phyloP scores from a whole-genome alignment of 2,888 invertebrate genomes.

The Andrena bucephala region DNA sequence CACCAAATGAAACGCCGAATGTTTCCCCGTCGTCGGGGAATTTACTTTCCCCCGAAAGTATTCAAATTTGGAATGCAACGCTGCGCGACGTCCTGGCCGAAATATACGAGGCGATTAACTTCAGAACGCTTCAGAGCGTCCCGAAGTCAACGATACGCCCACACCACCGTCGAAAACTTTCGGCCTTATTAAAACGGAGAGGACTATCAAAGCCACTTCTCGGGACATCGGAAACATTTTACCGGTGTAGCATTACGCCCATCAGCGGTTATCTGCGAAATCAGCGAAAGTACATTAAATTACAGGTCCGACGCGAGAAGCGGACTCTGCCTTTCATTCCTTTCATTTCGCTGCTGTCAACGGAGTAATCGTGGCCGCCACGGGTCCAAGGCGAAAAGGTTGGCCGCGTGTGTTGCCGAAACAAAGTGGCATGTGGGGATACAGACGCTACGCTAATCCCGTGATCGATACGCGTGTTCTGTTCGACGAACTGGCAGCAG shows the following conservation, averaged over 20 bases:
- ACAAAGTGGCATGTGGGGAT: neutral
- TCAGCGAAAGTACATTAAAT: constrained; percentile 57
- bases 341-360: constrained; percentile 48
- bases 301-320: constrained; percentile 40
- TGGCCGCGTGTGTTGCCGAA: constrained; percentile 16
- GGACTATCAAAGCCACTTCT: constrained; percentile 51
- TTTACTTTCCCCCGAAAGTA: neutral
- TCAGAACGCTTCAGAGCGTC: constrained; percentile 34
- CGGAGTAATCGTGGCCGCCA: constrained; percentile 29
- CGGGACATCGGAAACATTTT: constrained; percentile 59
- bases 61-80: constrained; percentile 9
- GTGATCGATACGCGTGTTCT: constrained; percentile 12
- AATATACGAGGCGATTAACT: constrained; percentile 59
- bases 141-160: constrained; percentile 42
- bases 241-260: constrained; percentile 48
- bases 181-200: constrained; percentile 53
- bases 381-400: neutral
- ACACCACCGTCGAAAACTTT: constrained; percentile 26
- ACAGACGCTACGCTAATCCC: neutral
- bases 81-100: constrained; percentile 20
- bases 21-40: neutral
- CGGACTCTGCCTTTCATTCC: constrained; percentile 35
- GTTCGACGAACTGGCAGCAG: neutral
- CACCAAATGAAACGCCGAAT: constrained; percentile 5
- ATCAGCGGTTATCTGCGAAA: constrained; percentile 53